These are phyloP conservation scores for Drosophila incognita DNA, from an alignment of 2,888 invertebrate genomes.

Conservation along the genomic window DNA sequence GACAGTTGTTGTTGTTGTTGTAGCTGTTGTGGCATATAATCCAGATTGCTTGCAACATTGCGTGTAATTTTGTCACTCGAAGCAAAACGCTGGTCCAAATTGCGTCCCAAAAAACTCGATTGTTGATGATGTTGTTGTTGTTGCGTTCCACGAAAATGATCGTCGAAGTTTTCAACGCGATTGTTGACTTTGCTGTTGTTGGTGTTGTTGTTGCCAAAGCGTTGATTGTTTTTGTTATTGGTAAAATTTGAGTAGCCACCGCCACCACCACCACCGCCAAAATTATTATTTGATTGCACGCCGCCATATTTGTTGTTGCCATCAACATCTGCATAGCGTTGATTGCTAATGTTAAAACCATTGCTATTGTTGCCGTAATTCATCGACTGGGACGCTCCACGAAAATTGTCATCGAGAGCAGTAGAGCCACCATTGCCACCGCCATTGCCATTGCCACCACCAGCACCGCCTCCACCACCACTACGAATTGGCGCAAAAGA, in stretches of 20 bases:
- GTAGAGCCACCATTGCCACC: slow-evolving; percentile 8
- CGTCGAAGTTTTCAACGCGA: slow-evolving; percentile 31
- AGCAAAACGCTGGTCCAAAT: slow-evolving; percentile 35
- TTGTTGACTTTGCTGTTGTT: slow-evolving; percentile 5
- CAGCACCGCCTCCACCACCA: slow-evolving; percentile 14
- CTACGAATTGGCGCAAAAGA: slow-evolving; percentile 59
- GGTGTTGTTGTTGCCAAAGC: slow-evolving; percentile 22
- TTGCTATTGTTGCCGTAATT: slow-evolving; percentile 19
- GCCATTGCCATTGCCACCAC: slow-evolving; percentile 7
- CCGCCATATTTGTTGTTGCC: slow-evolving; percentile 37
- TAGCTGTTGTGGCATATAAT: slow-evolving; percentile 4
- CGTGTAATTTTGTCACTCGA: slow-evolving; percentile 7
- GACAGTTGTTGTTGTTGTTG: slow-evolving; percentile 13
- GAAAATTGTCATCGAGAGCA: slow-evolving; percentile 37
- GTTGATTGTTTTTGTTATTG: slow-evolving; percentile 27
- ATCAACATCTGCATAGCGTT: slow-evolving; percentile 34
- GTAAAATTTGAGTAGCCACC: slow-evolving; percentile 17
- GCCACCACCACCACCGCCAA: background rate
- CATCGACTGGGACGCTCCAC: slow-evolving; percentile 38
- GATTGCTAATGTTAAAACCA: slow-evolving; percentile 28
- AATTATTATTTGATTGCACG: slow-evolving; percentile 37
- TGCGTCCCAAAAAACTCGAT: slow-evolving; percentile 29
- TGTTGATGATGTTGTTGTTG: slow-evolving; percentile 14
- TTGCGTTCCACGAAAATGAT: slow-evolving; percentile 27
- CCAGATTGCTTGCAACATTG: slow-evolving; percentile 6